Evolutionary conservation across 1,140 invertebrate species (phyloP).

Genomic region (Chrysomallon squamiferum): DNA sequence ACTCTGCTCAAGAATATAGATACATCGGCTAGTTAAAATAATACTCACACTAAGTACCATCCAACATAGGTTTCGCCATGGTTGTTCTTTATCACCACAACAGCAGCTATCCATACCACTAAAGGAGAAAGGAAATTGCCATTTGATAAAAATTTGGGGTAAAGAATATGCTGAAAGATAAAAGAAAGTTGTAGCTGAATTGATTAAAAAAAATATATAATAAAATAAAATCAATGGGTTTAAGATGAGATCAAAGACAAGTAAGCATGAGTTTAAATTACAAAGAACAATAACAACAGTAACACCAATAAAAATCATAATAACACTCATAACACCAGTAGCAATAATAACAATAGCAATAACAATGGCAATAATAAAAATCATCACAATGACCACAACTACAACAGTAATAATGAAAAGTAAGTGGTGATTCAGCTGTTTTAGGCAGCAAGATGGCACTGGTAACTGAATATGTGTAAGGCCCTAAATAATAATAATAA

Average conservation of each 20-base stretch:
- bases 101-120: neutral
- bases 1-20: too few relatives aligned
- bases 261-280: too few relatives aligned
- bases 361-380: constrained; percentile 12
- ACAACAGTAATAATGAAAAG: constrained; percentile 14
- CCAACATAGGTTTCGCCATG: too few relatives aligned
- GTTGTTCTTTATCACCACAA: too few relatives aligned
- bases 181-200: constrained; percentile 6
- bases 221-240: constrained; percentile 9
- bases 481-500: constrained; percentile 15
- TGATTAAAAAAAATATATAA: constrained; percentile 11
- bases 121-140: neutral
- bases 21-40: too few relatives aligned
- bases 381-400: constrained; percentile 8
- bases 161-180: neutral
- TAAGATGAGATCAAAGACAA: too few relatives aligned
- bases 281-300: constrained; percentile 3
- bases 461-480: too few relatives aligned
- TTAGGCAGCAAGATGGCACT: too few relatives aligned
- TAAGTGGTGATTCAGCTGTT: too few relatives aligned
- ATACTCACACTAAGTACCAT: too few relatives aligned
- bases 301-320: constrained; percentile 9
- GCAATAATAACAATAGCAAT: constrained; percentile 13
- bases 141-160: neutral
- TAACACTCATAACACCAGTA: constrained; percentile 11